Evolutionary conservation across 2,888 invertebrate species (phyloP), one percentile per base, ranked within the genome.

Genomic region (Spisula solida): DNA sequence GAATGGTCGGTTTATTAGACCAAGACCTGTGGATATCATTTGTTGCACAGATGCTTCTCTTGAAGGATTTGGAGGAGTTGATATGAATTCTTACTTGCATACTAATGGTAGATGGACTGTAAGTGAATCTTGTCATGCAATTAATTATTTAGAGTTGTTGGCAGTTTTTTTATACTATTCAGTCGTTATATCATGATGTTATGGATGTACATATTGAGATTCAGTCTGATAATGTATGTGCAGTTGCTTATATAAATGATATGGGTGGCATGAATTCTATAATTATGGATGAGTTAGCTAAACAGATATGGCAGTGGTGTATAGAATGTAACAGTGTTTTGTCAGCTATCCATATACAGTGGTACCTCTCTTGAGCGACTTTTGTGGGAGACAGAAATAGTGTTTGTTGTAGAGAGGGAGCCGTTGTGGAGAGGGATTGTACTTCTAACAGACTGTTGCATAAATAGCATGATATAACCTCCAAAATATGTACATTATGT

Each of bases 41-140:
- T 56, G 56, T 56, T 4, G 5, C 1, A 56, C 56, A 18, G 56
- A 56, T 20, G 20, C 56, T 47, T 56, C 10, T 56, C 31, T 70
- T 29, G n/a, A 29, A 51, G 89, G 89, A 4, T 84, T 70, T 70
- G 87, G 86, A 0, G 41, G 47, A 8, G 55, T 78, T 41, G 78
- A 78, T 85, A n/a, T 85, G n/a, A 25, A 66, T 29, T 29, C 16
- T 41, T 31, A 81, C 29, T 41, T 10, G 10, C n/a, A 84, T 51
- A 60, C 78, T 14, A 47, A 80, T 75, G 83, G 81, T 81, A 89
- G 89, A 84, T 89, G 89, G 89, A 81, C 55, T 0, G 16, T 56
- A n/a, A 41, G 8, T 78, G 41, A 41, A 41, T 8, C 8, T 5
- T 2, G 41, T 41, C 41, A 5, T 41, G 4, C 2, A 5, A 41